Evolutionary conservation across 2,888 invertebrate genomes (phyloP).

Genomic region (Drosophila koepferae): DNA sequence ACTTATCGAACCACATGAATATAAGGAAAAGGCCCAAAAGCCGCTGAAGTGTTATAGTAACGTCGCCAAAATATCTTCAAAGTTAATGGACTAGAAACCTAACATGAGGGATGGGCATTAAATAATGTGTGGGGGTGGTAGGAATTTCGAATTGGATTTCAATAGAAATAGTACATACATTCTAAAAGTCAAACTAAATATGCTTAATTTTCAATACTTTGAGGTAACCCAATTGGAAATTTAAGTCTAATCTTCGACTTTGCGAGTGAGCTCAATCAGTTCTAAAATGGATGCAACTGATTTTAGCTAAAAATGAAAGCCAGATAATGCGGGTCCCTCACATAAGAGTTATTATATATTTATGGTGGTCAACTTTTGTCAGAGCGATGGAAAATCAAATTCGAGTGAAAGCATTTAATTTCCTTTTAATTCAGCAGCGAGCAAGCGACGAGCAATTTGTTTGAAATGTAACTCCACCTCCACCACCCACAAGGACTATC

Average conservation of each 20-base stretch:
- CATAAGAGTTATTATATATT: conserved; percentile 31
- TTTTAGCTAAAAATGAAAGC: conserved; percentile 1
- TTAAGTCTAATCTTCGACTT: background rate
- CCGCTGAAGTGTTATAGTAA: conserved; percentile 66
- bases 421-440: conserved; percentile 55
- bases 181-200: background rate
- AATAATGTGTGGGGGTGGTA: conserved; percentile 36
- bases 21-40: conserved; percentile 26
- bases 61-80: conserved; percentile 64
- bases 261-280: background rate
- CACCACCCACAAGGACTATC: background rate
- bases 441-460: conserved; percentile 11
- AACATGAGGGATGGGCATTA: conserved; percentile 63
- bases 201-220: background rate
- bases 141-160: background rate
- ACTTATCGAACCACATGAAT: conserved; percentile 13
- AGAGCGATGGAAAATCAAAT: conserved; percentile 33
- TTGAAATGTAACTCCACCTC: conserved; percentile 47
- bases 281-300: conserved; percentile 1
- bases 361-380: conserved; percentile 49
- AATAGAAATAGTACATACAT: conserved; percentile 15
- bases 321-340: conserved; percentile 37
- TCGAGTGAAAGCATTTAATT: conserved; percentile 72
- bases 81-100: conserved; percentile 78
- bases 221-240: background rate